Conservation (phyloP, 1,140 invertebrate species). For the Araneus ventricosus region DNA sequence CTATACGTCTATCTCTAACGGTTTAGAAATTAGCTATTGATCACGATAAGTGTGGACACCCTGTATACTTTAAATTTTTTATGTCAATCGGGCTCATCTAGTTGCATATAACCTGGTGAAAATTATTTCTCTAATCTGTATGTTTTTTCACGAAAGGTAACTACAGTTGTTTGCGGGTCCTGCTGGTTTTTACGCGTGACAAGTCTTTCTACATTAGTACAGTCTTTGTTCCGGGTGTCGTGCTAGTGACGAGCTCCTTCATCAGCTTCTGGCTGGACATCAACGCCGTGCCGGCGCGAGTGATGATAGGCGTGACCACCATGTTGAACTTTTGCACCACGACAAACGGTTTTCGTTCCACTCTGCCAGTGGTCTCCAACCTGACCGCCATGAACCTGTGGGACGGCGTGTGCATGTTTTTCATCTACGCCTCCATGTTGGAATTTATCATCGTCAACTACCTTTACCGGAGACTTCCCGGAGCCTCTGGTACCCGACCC, state of each 20-base stretch:
- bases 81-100: too few species aligned
- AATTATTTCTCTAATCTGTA: too few species aligned
- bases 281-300: conserved; percentile 95
- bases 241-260: conserved; percentile 95
- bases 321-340: conserved; percentile 99
- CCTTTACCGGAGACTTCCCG: conserved; percentile 85
- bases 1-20: too few species aligned
- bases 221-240: conserved; percentile 96
- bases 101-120: too few species aligned
- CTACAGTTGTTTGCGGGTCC: conserved; percentile 95
- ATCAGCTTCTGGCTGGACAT: conserved; percentile 97
- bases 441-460: conserved; percentile 97
- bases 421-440: conserved; percentile 94
- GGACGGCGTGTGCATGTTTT: conserved; percentile 98
- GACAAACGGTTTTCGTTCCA: conserved; percentile 81
- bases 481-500: conserved; percentile 59
- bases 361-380: conserved; percentile 94
- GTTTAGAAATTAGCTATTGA: too few species aligned
- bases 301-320: conserved; percentile 89
- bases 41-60: too few species aligned
- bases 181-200: conserved; percentile 94
- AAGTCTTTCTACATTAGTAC: conserved; percentile 97
- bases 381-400: conserved; percentile 97
- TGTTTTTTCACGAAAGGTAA: conserved; percentile 84
- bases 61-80: too few species aligned